phyloP scores from a whole-genome alignment of 2,888 invertebrate genomes.

The Lepas anatifera region DNA sequence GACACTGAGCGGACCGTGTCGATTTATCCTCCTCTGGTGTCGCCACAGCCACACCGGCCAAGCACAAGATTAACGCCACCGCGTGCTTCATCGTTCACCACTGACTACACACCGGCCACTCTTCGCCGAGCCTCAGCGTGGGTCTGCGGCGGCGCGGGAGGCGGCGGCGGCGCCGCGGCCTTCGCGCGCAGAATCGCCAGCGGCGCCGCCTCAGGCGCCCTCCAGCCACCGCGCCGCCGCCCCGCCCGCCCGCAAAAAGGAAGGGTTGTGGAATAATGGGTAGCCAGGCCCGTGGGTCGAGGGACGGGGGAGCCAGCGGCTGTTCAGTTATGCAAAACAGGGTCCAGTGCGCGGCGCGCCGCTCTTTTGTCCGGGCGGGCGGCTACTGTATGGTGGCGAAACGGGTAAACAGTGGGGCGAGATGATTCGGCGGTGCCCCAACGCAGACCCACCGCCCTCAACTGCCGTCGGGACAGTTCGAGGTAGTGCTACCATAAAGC shows the following conservation, averaged over 20 bases:
- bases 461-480: too few relatives aligned
- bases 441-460: background rate
- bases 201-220: background rate
- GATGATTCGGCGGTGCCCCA: background rate
- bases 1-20: background rate
- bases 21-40: background rate
- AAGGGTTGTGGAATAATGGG: background rate
- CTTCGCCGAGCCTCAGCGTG: background rate
- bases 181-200: background rate
- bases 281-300: too few relatives aligned
- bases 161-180: background rate
- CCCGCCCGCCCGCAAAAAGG: conserved; percentile 10
- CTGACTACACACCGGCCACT: too few relatives aligned
- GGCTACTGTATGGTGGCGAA: conserved; percentile 11
- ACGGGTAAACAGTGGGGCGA: background rate
- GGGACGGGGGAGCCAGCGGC: background rate
- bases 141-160: background rate
- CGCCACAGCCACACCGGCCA: background rate
- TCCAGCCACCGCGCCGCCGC: background rate
- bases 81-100: background rate
- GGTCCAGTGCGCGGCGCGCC: background rate
- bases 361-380: background rate
- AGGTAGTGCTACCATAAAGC: too few relatives aligned
- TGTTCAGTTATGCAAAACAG: conserved; percentile 4
- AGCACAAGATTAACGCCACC: background rate